Evolutionary conservation across 2,888 invertebrate genomes (phyloP).

Genomic region (Microplitis manilae): DNA sequence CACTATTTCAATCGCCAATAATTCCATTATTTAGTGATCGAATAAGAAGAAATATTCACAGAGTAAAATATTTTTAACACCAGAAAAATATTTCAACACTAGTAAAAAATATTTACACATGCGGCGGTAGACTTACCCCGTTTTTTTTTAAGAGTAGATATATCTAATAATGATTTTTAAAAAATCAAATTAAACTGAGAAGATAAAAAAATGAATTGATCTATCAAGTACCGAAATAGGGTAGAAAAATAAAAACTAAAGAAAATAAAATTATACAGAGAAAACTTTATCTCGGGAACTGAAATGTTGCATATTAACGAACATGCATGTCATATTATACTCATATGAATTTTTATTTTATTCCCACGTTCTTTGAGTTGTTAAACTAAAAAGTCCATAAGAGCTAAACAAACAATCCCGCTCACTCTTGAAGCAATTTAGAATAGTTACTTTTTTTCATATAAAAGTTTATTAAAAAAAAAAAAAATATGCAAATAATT

Average conservation of each 20-base stretch:
- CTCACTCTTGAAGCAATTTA: not conserved
- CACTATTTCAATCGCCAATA: no score
- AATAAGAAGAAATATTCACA: no score
- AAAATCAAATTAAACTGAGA: no score
- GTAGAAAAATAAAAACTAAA: not conserved
- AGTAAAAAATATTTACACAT: no score
- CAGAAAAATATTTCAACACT: no score
- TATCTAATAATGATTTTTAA: no score
- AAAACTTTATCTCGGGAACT: not conserved
- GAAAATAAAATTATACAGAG: not conserved
- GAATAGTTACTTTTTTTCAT: not conserved
- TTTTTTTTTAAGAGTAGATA: no score
- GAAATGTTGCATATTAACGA: not conserved
- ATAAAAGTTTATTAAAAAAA: not conserved
- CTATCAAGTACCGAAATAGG: no score
- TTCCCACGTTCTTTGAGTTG: not conserved
- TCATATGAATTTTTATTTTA: not conserved
- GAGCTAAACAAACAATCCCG: not conserved
- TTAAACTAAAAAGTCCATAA: not conserved
- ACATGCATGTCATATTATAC: not conserved
- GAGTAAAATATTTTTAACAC: no score
- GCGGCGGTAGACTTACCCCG: no score
- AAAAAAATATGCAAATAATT: not conserved
- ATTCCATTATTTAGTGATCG: no score
- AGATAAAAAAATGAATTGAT: not conserved